phyloP scores from a whole-genome alignment of 2,113 vertebrate species.

The Myrmecobius fasciatus region DNA sequence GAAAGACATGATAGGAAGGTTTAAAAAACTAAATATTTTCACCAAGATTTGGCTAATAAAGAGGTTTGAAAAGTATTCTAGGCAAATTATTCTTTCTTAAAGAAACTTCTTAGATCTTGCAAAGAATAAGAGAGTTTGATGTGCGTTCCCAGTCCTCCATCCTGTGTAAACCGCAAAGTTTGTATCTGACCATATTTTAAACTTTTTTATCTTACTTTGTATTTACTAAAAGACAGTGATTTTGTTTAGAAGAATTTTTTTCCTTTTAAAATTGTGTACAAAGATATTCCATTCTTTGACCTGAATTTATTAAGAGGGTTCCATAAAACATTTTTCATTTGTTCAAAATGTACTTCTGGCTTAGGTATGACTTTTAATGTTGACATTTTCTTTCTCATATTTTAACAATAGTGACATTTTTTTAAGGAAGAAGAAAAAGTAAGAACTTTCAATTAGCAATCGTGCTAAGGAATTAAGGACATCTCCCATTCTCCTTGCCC shows the following conservation, averaged over 20 bases:
- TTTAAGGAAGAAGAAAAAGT: background rate
- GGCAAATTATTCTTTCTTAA: conserved; percentile 23
- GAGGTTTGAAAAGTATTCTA: conserved; percentile 10
- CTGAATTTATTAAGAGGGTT: background rate
- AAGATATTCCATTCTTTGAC: background rate
- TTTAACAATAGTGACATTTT: background rate
- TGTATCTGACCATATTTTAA: background rate
- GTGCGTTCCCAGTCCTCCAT: background rate
- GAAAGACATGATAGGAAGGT: conserved; percentile 25
- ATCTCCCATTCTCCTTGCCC: background rate
- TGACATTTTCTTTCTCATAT: background rate
- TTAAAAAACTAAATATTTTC: conserved; percentile 54
- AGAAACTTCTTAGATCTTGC: conserved; percentile 59
- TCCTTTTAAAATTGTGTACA: background rate
- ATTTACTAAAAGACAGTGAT: background rate
- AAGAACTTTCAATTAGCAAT: background rate
- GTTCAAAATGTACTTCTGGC: background rate
- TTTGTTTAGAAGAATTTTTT: background rate
- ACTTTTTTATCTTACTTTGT: background rate
- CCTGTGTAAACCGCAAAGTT: background rate
- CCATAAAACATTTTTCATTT: background rate
- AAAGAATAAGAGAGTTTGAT: background rate
- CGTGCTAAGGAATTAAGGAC: background rate
- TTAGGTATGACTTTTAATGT: background rate
- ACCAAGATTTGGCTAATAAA: background rate